Evolutionary conservation across 2,888 invertebrate genomes (phyloP).

Genomic region (Tachina lurida): DNA sequence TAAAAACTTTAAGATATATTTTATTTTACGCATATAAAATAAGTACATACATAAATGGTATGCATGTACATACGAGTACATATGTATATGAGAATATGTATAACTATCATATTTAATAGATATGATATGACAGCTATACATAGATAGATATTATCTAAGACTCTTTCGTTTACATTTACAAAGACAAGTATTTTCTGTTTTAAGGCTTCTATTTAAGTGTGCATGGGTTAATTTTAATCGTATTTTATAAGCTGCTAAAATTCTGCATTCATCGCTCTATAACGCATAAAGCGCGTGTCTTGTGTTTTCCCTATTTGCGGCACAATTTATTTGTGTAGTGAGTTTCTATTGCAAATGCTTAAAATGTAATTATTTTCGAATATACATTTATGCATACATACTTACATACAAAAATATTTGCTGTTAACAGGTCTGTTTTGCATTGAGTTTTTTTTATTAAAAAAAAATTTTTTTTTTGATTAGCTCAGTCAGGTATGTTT

Average conservation of each 20-base stretch:
- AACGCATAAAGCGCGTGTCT: constrained; percentile 9
- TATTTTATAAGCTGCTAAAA: background rate
- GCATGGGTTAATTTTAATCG: background rate
- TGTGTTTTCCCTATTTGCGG: background rate
- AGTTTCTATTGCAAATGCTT: background rate
- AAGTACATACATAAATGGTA: no score
- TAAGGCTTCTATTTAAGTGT: background rate
- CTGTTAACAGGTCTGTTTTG: background rate
- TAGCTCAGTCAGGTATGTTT: background rate
- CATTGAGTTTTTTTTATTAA: background rate
- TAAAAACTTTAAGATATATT: no score
- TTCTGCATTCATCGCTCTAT: background rate
- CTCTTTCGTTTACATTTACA: no score
- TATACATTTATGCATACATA: no score
- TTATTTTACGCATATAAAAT: no score
- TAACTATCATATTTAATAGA: no score
- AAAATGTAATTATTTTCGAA: background rate
- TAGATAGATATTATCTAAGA: no score
- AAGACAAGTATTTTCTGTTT: background rate
- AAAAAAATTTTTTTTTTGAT: no score
- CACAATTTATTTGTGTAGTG: background rate
- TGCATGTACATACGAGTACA: no score
- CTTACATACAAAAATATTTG: background rate
- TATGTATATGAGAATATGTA: no score
- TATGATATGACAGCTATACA: no score